Evolutionary conservation across 2,797 vertebrate genomes (phyloP), one percentile per base, ranked within the genome.

Genomic region (Scarus forsteni): DNA sequence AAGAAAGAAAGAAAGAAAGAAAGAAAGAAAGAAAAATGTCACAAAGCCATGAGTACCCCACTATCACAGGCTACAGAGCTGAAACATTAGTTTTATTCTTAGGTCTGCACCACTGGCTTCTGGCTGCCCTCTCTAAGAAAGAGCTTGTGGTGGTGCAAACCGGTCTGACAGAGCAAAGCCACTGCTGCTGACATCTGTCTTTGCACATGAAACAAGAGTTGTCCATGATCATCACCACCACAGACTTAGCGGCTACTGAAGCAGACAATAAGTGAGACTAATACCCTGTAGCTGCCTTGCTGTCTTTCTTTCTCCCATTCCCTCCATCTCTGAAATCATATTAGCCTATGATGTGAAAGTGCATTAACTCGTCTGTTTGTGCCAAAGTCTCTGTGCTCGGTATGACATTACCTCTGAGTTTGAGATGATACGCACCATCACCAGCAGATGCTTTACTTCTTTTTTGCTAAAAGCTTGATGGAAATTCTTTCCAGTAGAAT

Each of bases 81-180:
- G 89, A 88, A 88, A 90, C 85, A 89, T 75, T 84, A 12, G 10
- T 75, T 88, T 87, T 93, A 93, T 94, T 94, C 92, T 93, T 88
- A 87, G 89, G 56, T 40, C 50, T 70, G 65, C 63, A 84, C 86
- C 84, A 38, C 85, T 85, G 88, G 67, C 79, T 92, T 69, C 84
- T 89, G 91, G 88, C 81, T 81, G 87, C 77, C 74, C 85, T 77
- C 81, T 48, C 43, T 18, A 66, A 82, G 86, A 74, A 76, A 80
- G 70, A 88, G 83, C 70, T 80, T 91, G 89, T 58, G 89, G 91
- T 86, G 75, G 76, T 85, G 83, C 81, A 77, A 85, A 84, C 73
- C 85, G 85, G 88, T 85, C 85, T 74, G 54, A 80, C 4, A 19
- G 68, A 78, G 80, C 56, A 27, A 73, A 43, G 73, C 84, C 68